Conservation (phyloP, 2,113 vertebrate species). For the Pica pica region DNA sequence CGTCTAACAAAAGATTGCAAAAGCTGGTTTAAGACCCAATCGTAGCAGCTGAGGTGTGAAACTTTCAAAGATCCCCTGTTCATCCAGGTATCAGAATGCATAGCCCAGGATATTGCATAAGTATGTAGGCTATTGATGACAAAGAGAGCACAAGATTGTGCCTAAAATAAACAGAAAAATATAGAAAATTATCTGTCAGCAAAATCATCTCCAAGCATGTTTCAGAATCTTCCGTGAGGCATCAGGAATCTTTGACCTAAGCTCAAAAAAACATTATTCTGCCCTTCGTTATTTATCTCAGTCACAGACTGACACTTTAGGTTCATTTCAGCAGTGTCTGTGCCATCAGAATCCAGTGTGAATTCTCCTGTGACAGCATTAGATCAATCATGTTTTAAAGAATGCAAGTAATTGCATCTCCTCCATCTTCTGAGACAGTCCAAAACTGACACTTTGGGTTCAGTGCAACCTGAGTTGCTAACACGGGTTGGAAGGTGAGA, state of each 20-base stretch:
- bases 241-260: constrained; percentile 31
- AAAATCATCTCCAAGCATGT: not conserved
- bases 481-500: not conserved
- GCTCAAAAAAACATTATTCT: not conserved
- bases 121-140: not conserved
- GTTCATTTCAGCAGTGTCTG: not conserved
- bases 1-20: not conserved
- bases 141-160: not conserved
- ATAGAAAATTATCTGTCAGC: constrained; percentile 9
- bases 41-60: not conserved
- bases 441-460: constrained; percentile 22
- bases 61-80: not conserved
- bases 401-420: constrained; percentile 26
- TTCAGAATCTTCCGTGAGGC: constrained; percentile 30
- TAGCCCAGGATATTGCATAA: not conserved
- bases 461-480: not conserved
- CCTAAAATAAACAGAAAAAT: constrained; percentile 40
- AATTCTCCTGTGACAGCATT: constrained; percentile 22
- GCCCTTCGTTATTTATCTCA: not conserved
- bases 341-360: not conserved
- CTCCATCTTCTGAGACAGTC: not conserved
- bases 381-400: constrained; percentile 42
- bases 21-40: not conserved
- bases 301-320: constrained; percentile 25
- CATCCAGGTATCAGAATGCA: not conserved